These are phyloP conservation scores for Drosophila mimetica DNA, from an alignment of 2,888 invertebrate species.

Conservation along the genomic window DNA sequence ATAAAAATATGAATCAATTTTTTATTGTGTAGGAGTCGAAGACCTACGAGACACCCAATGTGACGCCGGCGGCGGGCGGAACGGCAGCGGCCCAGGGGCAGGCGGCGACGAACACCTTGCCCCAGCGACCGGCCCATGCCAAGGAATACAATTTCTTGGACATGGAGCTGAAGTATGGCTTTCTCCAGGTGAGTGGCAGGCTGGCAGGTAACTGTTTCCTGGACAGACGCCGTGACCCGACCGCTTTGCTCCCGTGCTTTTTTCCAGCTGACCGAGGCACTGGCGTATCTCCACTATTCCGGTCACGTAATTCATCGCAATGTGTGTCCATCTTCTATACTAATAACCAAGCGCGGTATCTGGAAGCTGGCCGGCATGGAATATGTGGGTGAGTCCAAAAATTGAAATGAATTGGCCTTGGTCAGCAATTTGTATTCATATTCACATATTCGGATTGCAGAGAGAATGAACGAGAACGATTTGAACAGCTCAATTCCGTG, in stretches of 20 bases:
- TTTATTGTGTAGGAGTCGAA: conserved; percentile 79
- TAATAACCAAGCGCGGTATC: conserved; percentile 95
- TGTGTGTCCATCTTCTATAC: conserved; percentile 95
- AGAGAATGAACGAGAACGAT: conserved; percentile 89
- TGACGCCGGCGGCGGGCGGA: conserved; percentile 46
- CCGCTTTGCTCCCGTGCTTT: neutral
- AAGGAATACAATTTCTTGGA: conserved; percentile 95
- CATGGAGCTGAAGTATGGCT: conserved; percentile 96
- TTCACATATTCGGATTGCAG: conserved; percentile 84
- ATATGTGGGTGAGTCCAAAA: conserved; percentile 89
- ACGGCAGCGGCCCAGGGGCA: conserved; percentile 75
- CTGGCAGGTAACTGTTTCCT: conserved; percentile 24
- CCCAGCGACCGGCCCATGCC: conserved; percentile 87
- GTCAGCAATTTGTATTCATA: conserved; percentile 53
- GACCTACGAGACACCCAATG: conserved; percentile 83
- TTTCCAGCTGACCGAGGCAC: conserved; percentile 94
- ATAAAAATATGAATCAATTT: too few species aligned
- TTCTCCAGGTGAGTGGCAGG: conserved; percentile 90
- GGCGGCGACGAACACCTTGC: conserved; percentile 83
- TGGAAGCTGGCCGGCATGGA: conserved; percentile 99
- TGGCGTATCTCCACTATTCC: conserved; percentile 95
- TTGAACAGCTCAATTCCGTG: conserved; percentile 90
- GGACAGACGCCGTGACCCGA: conserved; percentile 6
- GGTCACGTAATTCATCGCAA: conserved; percentile 96
- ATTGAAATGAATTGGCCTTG: conserved; percentile 61